Conservation (phyloP, 2,888 invertebrate genomes). For the Acanthosepion esculentum region DNA sequence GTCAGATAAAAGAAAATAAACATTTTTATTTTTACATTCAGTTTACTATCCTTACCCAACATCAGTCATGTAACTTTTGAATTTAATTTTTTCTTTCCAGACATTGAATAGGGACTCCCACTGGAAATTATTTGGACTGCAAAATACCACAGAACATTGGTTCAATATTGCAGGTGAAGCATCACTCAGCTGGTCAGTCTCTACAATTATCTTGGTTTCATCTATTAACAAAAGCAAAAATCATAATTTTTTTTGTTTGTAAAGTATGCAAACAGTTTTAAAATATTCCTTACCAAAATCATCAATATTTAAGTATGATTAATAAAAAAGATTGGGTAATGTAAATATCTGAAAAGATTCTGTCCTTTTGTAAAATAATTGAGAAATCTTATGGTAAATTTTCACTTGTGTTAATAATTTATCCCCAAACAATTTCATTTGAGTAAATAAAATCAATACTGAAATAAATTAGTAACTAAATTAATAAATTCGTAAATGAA, state of each 20-base stretch:
- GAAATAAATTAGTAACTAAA: too few relatives aligned
- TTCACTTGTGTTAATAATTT: too few relatives aligned
- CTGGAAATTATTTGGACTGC: slow-evolving; percentile 60
- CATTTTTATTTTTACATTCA: not conserved
- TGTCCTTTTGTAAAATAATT: too few relatives aligned
- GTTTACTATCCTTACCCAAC: slow-evolving; percentile 61
- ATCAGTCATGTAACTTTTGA: slow-evolving; percentile 69
- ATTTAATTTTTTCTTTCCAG: slow-evolving; percentile 70
- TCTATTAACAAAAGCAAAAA: slow-evolving; percentile 56
- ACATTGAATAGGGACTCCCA: slow-evolving; percentile 70
- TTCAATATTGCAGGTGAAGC: slow-evolving; percentile 70
- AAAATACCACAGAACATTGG: slow-evolving; percentile 69
- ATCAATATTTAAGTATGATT: not conserved
- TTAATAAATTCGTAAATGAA: too few relatives aligned
- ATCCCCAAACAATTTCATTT: too few relatives aligned
- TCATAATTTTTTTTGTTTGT: not conserved
- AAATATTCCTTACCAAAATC: not conserved
- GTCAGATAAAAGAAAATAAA: too few relatives aligned
- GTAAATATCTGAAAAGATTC: not conserved
- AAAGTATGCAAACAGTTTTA: not conserved
- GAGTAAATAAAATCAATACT: too few relatives aligned
- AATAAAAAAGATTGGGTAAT: not conserved
- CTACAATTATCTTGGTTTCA: slow-evolving; percentile 70
- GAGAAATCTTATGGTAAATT: too few relatives aligned
- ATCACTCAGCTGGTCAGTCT: slow-evolving; percentile 63